These are phyloP conservation scores for Eublepharis macularius DNA, from an alignment of 2,113 vertebrate genomes.

Conservation along the genomic window DNA sequence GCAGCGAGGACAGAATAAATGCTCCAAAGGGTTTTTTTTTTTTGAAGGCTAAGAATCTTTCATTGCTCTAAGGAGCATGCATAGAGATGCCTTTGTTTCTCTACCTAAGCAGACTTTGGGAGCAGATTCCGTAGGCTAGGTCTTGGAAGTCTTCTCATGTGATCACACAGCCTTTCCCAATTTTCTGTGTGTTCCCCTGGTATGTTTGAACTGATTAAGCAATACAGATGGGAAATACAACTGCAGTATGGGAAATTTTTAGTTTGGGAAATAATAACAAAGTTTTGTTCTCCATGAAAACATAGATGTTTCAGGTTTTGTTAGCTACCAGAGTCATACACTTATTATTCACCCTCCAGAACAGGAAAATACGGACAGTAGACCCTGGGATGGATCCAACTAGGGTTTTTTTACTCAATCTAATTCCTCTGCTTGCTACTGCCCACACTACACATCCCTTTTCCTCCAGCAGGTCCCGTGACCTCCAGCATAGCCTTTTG, in stretches of 20 bases:
- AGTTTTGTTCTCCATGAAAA: background rate
- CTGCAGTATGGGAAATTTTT: constrained; percentile 29
- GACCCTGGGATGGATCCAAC: too few species aligned
- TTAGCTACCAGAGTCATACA: too few species aligned
- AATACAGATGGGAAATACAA: constrained; percentile 14
- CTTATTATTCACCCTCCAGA: too few species aligned
- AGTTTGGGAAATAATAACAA: constrained; percentile 18
- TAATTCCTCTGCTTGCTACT: too few species aligned
- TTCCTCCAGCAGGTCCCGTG: background rate
- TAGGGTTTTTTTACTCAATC: too few species aligned
- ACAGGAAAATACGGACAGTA: too few species aligned
- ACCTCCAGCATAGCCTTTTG: too few species aligned
- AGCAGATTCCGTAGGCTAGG: constrained; percentile 52
- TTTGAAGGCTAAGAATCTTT: constrained; percentile 58
- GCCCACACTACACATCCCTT: constrained; percentile 12
- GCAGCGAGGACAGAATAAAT: constrained; percentile 47
- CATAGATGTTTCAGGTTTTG: too few species aligned
- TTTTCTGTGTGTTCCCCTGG: background rate
- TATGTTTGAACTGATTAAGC: constrained; percentile 29
- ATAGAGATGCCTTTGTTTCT: constrained; percentile 38
- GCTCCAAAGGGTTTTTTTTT: constrained; percentile 45
- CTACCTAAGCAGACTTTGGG: constrained; percentile 28
- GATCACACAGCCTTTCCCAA: background rate
- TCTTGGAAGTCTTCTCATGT: constrained; percentile 31
- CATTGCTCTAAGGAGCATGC: constrained; percentile 49